Percentiles rank a stretch among this genome's conserved stretches.
These are phyloP conservation scores for Lithobates sylvaticus DNA, from an alignment of 2,797 vertebrate genomes.

Conservation along the genomic window DNA sequence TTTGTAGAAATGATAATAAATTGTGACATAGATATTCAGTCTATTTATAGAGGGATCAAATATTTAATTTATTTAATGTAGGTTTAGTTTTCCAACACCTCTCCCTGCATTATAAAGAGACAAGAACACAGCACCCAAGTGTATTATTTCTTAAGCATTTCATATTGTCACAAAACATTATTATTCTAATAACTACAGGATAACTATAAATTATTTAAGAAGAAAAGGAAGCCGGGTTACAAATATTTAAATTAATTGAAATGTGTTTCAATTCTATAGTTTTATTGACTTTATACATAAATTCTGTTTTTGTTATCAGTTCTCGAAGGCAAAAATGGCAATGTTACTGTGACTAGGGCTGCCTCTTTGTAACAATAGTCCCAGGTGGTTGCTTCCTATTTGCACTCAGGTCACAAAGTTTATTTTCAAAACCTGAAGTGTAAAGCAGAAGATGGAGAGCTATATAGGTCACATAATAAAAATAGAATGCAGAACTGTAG, in stretches of 20 bases:
- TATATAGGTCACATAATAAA: slow-evolving; percentile 6
- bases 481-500: not conserved
- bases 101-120: no score
- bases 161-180: no score
- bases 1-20: no score
- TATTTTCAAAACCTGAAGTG: not conserved
- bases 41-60: no score
- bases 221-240: no score
- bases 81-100: no score
- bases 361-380: not conserved
- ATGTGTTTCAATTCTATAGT: not conserved
- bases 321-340: not conserved
- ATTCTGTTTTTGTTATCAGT: not conserved
- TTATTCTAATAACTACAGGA: not conserved
- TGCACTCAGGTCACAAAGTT: slow-evolving; percentile 13
- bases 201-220: not conserved
- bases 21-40: no score
- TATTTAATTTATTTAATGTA: no score
- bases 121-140: no score
- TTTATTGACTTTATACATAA: not conserved
- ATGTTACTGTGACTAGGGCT: not conserved
- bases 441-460: not conserved
- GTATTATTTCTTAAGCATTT: no score
- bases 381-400: not conserved
- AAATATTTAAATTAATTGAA: not conserved